These are phyloP conservation scores for Euphonia xanthogaster DNA, from an alignment of 2,797 vertebrate genomes.

Conservation along the genomic window DNA sequence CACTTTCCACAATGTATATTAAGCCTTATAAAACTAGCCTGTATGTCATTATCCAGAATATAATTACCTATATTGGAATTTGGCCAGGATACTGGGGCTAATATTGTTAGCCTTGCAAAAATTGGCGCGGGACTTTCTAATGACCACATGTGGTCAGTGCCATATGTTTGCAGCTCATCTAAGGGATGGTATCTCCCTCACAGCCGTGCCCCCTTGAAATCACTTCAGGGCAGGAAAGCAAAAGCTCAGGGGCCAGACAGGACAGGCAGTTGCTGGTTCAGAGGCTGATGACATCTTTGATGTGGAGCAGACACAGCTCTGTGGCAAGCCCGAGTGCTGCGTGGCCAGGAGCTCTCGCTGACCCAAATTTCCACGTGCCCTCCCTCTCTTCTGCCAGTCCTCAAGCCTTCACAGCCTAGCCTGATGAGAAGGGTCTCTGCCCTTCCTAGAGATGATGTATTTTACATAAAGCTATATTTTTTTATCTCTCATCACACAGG, in stretches of 20 bases:
- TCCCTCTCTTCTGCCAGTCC: not conserved
- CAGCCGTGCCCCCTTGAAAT: conserved; percentile 5
- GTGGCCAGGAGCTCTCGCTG: not conserved
- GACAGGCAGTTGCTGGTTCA: not conserved
- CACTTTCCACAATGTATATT: conserved; percentile 60
- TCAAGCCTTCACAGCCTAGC: not conserved
- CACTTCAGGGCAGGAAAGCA: not conserved
- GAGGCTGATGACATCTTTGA: not conserved
- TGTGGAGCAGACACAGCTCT: not conserved
- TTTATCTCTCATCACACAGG: rapidly evolving
- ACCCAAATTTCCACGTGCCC: not conserved
- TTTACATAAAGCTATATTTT: not conserved
- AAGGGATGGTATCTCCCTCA: conserved; percentile 2
- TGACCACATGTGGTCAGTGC: conserved; percentile 63
- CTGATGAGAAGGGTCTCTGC: not conserved
- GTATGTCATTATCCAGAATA: conserved; percentile 60
- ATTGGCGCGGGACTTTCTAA: conserved; percentile 58
- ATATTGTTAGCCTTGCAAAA: conserved; percentile 71
- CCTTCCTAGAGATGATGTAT: not conserved
- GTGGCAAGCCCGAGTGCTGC: not conserved
- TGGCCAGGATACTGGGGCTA: conserved; percentile 62
- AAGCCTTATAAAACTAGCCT: conserved; percentile 60
- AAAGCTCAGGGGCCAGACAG: not conserved
- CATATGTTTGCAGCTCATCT: conserved; percentile 52
- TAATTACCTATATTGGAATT: conserved; percentile 70